Conservation (phyloP, 2,797 vertebrate genomes). For the Anguilla obscura region DNA sequence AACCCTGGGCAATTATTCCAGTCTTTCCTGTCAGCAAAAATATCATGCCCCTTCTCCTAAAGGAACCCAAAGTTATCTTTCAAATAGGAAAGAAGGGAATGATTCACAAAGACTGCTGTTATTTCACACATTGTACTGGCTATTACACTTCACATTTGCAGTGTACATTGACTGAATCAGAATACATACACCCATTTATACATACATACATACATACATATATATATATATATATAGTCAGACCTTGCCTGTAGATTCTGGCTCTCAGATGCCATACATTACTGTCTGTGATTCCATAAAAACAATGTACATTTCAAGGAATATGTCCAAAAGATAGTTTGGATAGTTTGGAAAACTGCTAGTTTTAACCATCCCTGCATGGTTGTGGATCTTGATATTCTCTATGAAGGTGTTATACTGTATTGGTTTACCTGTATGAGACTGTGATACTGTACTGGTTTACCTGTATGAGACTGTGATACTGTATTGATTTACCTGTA, state of each 20-base stretch:
- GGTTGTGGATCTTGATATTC: not conserved
- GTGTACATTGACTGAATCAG: not conserved
- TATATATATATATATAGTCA: not conserved
- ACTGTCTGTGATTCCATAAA: not conserved
- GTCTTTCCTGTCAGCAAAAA: not conserved
- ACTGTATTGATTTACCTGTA: too few species aligned
- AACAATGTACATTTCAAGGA: not conserved
- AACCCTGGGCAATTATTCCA: conserved; percentile 6
- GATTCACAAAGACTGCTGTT: not conserved
- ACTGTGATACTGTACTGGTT: too few species aligned
- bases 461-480: too few species aligned
- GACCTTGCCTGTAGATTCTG: not conserved
- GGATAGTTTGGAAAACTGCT: too few species aligned
- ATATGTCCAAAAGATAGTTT: not conserved
- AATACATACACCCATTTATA: not conserved
- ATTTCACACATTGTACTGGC: not conserved
- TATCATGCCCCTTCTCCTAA: not conserved
- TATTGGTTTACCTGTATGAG: not conserved
- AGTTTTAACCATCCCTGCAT: too few species aligned
- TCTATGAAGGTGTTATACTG: not conserved
- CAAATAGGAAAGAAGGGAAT: not conserved
- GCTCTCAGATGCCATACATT: not conserved
- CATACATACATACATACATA: not conserved
- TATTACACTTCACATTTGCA: not conserved
- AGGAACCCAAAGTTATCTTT: not conserved